Conservation (phyloP, 1,140 invertebrate genomes). For the Leptopilina clavipes region DNA sequence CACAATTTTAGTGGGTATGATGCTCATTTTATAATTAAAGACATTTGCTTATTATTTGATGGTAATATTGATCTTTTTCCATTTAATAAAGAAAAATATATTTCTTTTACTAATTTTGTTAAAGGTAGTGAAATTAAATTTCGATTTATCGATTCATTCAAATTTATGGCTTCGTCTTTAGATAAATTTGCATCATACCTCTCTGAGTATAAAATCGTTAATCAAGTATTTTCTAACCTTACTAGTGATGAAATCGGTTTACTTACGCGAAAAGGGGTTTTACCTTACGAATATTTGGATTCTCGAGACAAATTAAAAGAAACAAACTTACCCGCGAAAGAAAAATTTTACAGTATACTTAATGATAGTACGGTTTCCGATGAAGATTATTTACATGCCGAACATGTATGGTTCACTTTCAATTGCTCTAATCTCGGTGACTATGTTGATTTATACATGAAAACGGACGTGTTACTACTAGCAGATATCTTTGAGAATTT, state of each 20-base stretch:
- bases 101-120: constrained; percentile 51
- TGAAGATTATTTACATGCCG: constrained; percentile 68
- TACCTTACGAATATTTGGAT: constrained; percentile 63
- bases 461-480: constrained; percentile 70
- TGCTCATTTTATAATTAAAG: constrained; percentile 53
- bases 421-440: constrained; percentile 55
- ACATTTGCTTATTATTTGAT: constrained; percentile 38
- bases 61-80: constrained; percentile 46
- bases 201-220: constrained; percentile 41
- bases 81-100: constrained; percentile 54
- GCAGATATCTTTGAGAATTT: constrained; percentile 72
- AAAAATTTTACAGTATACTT: constrained; percentile 66
- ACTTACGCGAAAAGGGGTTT: constrained; percentile 48
- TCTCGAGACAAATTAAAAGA: constrained; percentile 57
- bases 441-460: constrained; percentile 65
- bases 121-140: constrained; percentile 46
- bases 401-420: constrained; percentile 70
- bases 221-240: neutral
- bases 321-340: constrained; percentile 58
- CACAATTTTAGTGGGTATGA: constrained; percentile 48
- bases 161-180: constrained; percentile 48
- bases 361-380: constrained; percentile 56
- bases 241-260: constrained; percentile 43
- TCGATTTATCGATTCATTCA: constrained; percentile 55
- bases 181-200: constrained; percentile 54